phyloP scores from a whole-genome alignment of 2,113 vertebrate genomes.

The Ameiurus melas region DNA sequence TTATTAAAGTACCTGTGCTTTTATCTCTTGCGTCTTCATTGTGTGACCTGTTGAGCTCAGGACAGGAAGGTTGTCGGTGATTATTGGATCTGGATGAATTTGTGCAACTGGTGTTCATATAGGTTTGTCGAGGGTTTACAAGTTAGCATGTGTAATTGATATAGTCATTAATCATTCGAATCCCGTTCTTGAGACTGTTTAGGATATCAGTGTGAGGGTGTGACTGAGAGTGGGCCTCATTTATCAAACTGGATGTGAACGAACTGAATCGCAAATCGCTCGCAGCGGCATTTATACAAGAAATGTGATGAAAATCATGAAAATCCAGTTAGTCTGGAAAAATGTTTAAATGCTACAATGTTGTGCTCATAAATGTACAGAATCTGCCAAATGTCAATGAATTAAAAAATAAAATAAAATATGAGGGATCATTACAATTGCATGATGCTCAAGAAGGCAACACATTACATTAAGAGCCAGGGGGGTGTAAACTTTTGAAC shows the following conservation, averaged over 20 bases:
- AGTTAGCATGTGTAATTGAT: not conserved
- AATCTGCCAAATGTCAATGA: too few species aligned
- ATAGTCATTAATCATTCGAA: not conserved
- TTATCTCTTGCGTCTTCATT: not conserved
- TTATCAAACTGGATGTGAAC: not conserved
- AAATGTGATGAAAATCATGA: not conserved
- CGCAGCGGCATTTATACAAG: not conserved
- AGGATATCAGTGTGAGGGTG: not conserved
- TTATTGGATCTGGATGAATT: not conserved
- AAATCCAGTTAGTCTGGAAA: not conserved
- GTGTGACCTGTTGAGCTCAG: slow-evolving; percentile 17
- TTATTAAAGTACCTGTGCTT: slow-evolving; percentile 24
- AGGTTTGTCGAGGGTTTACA: not conserved
- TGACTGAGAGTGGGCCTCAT: not conserved
- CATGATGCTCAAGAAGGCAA: too few species aligned
- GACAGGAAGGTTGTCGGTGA: not conserved
- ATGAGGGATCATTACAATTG: too few species aligned
- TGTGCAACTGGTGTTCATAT: not conserved
- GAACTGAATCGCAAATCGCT: not conserved
- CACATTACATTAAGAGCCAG: too few species aligned
- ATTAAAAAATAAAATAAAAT: too few species aligned
- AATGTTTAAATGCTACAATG: not conserved
- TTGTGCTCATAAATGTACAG: too few species aligned
- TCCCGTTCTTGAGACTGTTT: not conserved
- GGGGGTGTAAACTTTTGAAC: too few species aligned